Evolutionary conservation across 2,888 invertebrate genomes (phyloP).

Genomic region (Tanytarsus gracilentus): DNA sequence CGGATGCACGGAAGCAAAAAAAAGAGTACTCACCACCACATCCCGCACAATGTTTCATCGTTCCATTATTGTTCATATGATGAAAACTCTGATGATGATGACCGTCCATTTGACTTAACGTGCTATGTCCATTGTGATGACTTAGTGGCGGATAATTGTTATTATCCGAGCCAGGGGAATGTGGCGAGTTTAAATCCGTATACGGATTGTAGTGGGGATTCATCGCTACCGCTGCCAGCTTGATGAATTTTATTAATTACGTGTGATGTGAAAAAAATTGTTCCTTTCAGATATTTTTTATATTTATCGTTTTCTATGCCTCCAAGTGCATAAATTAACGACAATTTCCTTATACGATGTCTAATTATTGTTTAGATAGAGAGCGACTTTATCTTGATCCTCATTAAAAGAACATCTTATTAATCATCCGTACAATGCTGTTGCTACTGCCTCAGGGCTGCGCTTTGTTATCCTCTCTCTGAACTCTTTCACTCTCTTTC

Average conservation of each 20-base stretch:
- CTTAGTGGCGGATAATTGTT: slow-evolving; percentile 53
- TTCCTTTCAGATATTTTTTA: neutral
- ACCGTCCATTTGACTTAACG: slow-evolving; percentile 30
- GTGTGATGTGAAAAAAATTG: neutral
- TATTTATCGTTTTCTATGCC: neutral
- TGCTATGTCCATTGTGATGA: slow-evolving; percentile 42
- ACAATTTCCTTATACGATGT: neutral
- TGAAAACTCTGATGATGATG: slow-evolving; percentile 34
- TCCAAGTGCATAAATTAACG: slow-evolving; percentile 23
- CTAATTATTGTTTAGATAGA: neutral
- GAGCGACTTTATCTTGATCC: slow-evolving; percentile 25
- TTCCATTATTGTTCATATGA: slow-evolving; percentile 39
- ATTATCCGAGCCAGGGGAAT: slow-evolving; percentile 66
- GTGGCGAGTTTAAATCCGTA: slow-evolving; percentile 69
- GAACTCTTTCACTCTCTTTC: neutral
- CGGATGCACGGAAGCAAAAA: too few relatives aligned
- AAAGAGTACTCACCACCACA: slow-evolving; percentile 57
- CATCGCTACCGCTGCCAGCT: slow-evolving; percentile 83
- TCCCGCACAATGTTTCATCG: slow-evolving; percentile 75
- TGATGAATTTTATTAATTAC: slow-evolving; percentile 46
- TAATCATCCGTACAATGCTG: slow-evolving; percentile 28
- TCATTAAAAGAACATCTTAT: slow-evolving; percentile 29
- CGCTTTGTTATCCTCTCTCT: slow-evolving; percentile 1
- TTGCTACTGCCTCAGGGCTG: neutral
- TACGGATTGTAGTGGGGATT: slow-evolving; percentile 85